Evolutionary conservation across 2,888 invertebrate genomes (phyloP).

Genomic region (Saturnia japonica): DNA sequence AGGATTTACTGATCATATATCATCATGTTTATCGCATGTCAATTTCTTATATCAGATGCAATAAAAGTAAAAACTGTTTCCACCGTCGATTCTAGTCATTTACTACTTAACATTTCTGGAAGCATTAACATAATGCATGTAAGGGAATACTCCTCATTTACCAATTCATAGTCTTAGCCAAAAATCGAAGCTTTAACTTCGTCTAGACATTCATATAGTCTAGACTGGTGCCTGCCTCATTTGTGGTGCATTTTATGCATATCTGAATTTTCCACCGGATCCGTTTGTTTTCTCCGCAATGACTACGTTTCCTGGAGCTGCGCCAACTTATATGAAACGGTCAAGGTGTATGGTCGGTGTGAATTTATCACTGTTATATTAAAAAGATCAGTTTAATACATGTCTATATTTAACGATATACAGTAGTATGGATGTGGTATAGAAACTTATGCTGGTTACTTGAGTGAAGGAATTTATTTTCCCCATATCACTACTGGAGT

Average conservation of each 20-base stretch:
- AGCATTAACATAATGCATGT: not conserved
- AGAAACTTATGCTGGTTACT: not conserved
- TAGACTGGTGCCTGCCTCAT: slow-evolving; percentile 39
- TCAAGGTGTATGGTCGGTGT: not conserved
- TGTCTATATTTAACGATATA: not conserved
- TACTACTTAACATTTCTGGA: not conserved
- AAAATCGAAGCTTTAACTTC: slow-evolving; percentile 13
- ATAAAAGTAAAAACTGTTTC: not conserved
- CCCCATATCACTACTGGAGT: not conserved
- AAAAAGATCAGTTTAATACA: not conserved
- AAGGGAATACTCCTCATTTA: not conserved
- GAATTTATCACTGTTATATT: not conserved
- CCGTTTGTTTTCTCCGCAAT: slow-evolving; percentile 28
- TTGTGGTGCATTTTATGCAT: slow-evolving; percentile 49
- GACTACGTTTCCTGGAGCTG: slow-evolving; percentile 20
- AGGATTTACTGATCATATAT: too few species aligned
- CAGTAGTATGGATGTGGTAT: not conserved
- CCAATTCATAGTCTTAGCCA: slow-evolving; percentile 12
- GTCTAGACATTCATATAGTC: slow-evolving; percentile 26
- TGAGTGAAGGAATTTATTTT: not conserved
- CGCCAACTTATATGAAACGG: slow-evolving; percentile 17
- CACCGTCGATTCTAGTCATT: not conserved
- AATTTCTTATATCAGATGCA: not conserved
- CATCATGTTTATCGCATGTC: not conserved
- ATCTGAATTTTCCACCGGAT: slow-evolving; percentile 40